Percentiles rank a stretch among this genome's conserved stretches.
phyloP scores from a whole-genome alignment of 2,797 vertebrate species.

The Eurystomus glaucurus region DNA sequence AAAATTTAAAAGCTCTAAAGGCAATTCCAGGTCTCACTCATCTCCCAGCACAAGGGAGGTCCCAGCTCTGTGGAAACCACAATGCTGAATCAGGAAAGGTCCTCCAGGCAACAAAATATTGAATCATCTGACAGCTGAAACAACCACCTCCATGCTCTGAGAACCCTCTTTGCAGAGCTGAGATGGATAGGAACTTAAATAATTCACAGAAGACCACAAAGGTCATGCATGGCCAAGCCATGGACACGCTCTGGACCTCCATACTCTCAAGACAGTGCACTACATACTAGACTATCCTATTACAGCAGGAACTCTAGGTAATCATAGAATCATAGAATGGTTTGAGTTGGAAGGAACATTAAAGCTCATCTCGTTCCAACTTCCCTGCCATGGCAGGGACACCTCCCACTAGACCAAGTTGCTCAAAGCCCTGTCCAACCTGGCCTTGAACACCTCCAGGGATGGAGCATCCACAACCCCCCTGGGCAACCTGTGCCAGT shows the following conservation, averaged over 20 bases:
- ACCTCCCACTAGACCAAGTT: neutral
- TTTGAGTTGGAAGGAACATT: too few species aligned
- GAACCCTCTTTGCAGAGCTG: neutral
- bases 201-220: neutral
- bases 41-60: neutral
- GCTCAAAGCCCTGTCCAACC: neutral
- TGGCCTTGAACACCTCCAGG: neutral
- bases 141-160: rapidly evolving
- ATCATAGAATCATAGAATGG: neutral
- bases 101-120: neutral
- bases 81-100: neutral
- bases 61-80: neutral
- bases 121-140: neutral
- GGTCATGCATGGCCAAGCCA: neutral
- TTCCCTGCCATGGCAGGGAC: neutral
- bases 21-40: neutral
- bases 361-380: too few species aligned
- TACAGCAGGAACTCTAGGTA: neutral
- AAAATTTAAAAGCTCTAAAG: neutral
- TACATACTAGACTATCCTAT: neutral
- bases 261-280: neutral
- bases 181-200: neutral
- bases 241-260: neutral
- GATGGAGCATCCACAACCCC: neutral
- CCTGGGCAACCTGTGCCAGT: neutral